Conservation (phyloP, 92 coral and sea anemone genomes). For the Epizoanthus rinbou region DNA sequence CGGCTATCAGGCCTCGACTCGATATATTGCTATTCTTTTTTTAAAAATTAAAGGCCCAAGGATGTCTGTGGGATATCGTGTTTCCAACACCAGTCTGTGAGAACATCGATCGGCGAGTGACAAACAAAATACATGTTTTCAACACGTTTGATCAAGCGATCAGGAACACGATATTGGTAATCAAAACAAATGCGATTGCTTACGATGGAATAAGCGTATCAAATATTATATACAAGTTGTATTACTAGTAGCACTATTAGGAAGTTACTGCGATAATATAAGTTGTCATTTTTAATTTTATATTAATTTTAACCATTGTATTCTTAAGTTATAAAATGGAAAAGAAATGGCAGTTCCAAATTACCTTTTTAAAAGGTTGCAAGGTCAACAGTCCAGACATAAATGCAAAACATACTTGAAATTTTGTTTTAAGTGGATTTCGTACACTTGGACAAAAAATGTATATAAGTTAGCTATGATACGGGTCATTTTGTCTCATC, state of each 20-base stretch:
- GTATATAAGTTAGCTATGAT: too few relatives aligned
- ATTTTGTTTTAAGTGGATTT: neutral
- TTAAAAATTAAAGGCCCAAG: neutral
- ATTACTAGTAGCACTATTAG: too few relatives aligned
- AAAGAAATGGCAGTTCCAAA: neutral
- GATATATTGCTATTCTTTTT: neutral
- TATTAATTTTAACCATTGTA: too few relatives aligned
- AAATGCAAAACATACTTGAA: slow-evolving; percentile 32
- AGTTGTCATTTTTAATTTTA: neutral
- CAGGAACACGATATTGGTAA: neutral
- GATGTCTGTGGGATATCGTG: neutral
- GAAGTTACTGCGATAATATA: neutral
- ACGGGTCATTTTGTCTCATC: too few relatives aligned
- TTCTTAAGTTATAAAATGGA: neutral
- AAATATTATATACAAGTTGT: too few relatives aligned
- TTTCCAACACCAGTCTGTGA: slow-evolving; percentile 7
- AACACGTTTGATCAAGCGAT: neutral
- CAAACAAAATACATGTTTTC: slow-evolving; percentile 15
- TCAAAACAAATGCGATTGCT: too few relatives aligned
- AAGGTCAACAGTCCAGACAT: slow-evolving; percentile 3
- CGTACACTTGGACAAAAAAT: too few relatives aligned
- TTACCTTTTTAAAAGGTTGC: neutral
- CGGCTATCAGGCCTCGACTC: neutral
- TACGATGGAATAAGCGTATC: too few relatives aligned
- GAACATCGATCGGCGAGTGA: slow-evolving; percentile 9